Evolutionary conservation across 2,113 vertebrate species (phyloP).

Genomic region (Perccottus glenii): DNA sequence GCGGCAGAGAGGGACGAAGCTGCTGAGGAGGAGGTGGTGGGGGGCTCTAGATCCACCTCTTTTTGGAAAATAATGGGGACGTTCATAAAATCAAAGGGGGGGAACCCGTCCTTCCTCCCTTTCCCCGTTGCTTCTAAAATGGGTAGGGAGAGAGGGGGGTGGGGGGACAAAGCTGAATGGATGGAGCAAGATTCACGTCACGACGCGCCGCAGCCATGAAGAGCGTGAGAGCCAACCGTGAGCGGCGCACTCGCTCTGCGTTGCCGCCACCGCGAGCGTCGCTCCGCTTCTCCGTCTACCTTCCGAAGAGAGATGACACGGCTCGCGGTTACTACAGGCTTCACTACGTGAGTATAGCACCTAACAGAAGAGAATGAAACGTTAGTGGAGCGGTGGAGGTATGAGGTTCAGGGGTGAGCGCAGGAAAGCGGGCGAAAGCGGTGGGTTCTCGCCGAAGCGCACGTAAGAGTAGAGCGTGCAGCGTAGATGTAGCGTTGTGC

Average conservation of each 20-base stretch:
- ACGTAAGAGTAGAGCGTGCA: not conserved
- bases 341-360: slow-evolving; percentile 3
- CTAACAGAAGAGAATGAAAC: not conserved
- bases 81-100: slow-evolving; percentile 62
- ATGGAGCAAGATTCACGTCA: slow-evolving; percentile 84
- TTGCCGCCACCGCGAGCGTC: too few relatives aligned
- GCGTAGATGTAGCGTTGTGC: slow-evolving; percentile 4
- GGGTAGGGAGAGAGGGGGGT: slow-evolving; percentile 20
- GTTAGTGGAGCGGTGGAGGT: not conserved
- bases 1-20: slow-evolving; percentile 18
- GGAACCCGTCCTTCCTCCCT: slow-evolving; percentile 54
- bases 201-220: slow-evolving; percentile 79
- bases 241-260: not conserved
- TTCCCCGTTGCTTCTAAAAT: slow-evolving; percentile 1
- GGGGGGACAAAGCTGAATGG: slow-evolving; percentile 81
- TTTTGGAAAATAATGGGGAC: slow-evolving; percentile 72
- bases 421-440: not conserved
- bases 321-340: not conserved
- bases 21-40: slow-evolving; percentile 12
- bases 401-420: not conserved
- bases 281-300: not conserved
- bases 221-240: slow-evolving; percentile 33
- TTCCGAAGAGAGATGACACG: not conserved
- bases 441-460: not conserved
- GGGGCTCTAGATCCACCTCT: slow-evolving; percentile 63